phyloP scores from a whole-genome alignment of 2,113 vertebrate genomes.

The Aptenodytes patagonicus region DNA sequence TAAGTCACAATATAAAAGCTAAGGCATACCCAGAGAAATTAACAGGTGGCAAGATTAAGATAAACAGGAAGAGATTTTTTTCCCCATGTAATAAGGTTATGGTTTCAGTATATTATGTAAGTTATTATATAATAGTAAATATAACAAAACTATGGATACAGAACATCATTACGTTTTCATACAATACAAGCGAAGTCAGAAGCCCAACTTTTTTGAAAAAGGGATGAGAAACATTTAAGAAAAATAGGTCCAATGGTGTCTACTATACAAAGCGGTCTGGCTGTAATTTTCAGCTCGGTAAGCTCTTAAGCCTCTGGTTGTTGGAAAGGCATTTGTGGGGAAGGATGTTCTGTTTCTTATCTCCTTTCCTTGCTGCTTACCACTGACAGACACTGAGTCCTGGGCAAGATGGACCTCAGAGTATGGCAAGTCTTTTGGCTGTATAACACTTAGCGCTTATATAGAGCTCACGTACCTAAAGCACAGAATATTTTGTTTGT shows the following conservation, averaged over 20 bases:
- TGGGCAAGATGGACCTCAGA: not conserved
- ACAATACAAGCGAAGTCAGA: not conserved
- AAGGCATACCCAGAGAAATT: not conserved
- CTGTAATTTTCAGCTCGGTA: not conserved
- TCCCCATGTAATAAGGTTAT: not conserved
- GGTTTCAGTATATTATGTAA: too few species aligned
- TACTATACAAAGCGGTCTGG: not conserved
- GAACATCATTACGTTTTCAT: not conserved
- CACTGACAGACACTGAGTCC: not conserved
- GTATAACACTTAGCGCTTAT: not conserved
- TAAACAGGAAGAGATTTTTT: not conserved
- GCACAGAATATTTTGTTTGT: not conserved
- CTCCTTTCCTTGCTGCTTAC: not conserved
- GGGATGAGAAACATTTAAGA: not conserved
- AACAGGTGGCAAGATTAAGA: not conserved
- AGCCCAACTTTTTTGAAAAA: not conserved
- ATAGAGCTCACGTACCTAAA: not conserved
- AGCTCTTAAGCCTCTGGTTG: not conserved
- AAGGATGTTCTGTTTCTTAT: slow-evolving; percentile 15
- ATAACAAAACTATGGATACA: not conserved
- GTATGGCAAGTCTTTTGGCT: not conserved
- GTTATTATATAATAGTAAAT: not conserved
- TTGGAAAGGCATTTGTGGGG: not conserved
- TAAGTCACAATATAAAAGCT: not conserved
- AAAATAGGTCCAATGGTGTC: not conserved